Evolutionary conservation across 2,888 invertebrate species (phyloP).

Genomic region (Lucinisca nassula): DNA sequence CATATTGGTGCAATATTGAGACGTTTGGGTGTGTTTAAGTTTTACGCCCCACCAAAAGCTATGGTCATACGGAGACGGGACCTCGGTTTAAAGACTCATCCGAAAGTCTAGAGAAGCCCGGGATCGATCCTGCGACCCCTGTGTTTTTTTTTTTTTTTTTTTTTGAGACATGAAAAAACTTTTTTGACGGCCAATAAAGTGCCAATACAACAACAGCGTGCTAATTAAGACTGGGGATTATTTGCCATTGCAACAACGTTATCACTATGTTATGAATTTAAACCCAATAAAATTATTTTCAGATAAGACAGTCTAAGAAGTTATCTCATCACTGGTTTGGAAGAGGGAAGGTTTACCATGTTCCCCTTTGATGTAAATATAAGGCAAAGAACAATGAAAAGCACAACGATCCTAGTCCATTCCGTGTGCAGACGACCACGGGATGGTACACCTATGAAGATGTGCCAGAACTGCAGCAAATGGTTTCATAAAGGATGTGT

Average conservation of each 20-base stretch:
- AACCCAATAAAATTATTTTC: background rate
- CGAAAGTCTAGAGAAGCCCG: too few species aligned
- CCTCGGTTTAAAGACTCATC: too few species aligned
- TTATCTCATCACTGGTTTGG: background rate
- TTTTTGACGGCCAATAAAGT: background rate
- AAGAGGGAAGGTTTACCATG: background rate
- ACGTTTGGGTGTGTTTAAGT: too few species aligned
- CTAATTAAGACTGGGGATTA: too few species aligned
- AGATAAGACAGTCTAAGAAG: background rate
- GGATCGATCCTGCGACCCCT: too few species aligned
- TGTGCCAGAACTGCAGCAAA: background rate
- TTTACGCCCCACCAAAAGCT: too few species aligned
- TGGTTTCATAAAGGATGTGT: too few species aligned
- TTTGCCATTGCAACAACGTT: background rate
- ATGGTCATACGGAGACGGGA: too few species aligned
- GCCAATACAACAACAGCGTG: background rate
- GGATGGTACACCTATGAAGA: background rate
- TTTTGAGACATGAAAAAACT: background rate
- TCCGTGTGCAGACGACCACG: background rate
- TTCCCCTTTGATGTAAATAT: background rate
- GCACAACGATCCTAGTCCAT: background rate
- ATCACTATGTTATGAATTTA: background rate
- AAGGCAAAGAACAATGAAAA: background rate
- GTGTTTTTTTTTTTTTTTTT: too few species aligned
- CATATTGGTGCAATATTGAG: too few species aligned